phyloP scores from a whole-genome alignment of 2,888 invertebrate species.

The Drosophila infuscata region DNA sequence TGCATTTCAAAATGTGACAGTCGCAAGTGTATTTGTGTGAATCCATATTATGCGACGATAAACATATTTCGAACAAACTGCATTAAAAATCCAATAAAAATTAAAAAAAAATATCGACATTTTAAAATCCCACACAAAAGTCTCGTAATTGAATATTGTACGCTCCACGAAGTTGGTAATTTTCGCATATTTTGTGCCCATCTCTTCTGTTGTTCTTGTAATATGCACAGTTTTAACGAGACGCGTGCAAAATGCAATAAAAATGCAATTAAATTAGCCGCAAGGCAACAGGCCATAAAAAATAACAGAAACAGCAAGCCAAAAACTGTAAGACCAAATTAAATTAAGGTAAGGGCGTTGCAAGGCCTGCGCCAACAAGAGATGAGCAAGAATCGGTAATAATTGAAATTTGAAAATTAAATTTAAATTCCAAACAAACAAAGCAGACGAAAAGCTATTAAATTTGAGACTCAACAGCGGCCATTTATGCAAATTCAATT shows the following conservation, averaged over 20 bases:
- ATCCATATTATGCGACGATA: conserved; percentile 6
- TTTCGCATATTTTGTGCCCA: conserved; percentile 34
- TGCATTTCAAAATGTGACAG: conserved; percentile 23
- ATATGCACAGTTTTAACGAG: conserved; percentile 50
- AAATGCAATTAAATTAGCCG: conserved; percentile 81
- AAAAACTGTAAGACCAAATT: conserved; percentile 63
- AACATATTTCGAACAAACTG: conserved; percentile 8
- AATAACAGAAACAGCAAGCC: conserved; percentile 8
- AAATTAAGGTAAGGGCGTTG: conserved; percentile 45
- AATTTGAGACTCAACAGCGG: conserved; percentile 7
- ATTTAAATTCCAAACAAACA: conserved; percentile 60
- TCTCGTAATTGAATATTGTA: conserved; percentile 63
- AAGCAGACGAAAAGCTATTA: conserved; percentile 39
- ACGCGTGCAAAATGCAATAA: conserved; percentile 68
- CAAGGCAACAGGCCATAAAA: conserved; percentile 57
- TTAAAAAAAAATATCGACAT: background rate
- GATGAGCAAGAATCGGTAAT: conserved; percentile 51
- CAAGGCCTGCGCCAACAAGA: conserved; percentile 2
- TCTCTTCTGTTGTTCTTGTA: conserved; percentile 10
- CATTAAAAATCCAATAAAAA: conserved; percentile 16
- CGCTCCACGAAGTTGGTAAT: conserved; percentile 19
- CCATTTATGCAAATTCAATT: conserved; percentile 73
- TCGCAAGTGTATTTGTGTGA: background rate
- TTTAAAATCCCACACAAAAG: conserved; percentile 33
- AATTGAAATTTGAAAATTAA: conserved; percentile 71